A percentile compares a stretch with the other conserved stretches of the same genome.
Evolutionary conservation across 53 echinoderm and acorn worm genomes (phyloP).

Genomic region (Zoroaster sp.): DNA sequence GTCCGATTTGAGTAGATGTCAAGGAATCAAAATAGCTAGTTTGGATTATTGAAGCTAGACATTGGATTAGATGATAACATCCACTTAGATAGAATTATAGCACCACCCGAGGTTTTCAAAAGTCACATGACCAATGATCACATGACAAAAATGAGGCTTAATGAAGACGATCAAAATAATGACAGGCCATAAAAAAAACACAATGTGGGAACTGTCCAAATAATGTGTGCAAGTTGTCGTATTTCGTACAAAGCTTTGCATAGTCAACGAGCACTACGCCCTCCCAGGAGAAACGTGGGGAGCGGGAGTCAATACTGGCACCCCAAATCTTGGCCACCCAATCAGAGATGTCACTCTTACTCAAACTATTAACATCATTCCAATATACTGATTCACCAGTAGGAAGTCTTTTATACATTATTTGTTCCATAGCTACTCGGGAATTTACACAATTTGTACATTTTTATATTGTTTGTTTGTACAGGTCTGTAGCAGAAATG

Average conservation of each 20-base stretch:
- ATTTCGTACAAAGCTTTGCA: background rate
- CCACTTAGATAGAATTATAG: no score
- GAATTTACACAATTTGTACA: slow-evolving; percentile 59
- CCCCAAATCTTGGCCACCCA: background rate
- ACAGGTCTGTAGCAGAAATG: slow-evolving; percentile 49
- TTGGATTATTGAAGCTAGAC: no score
- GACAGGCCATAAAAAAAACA: no score
- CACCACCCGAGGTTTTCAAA: background rate
- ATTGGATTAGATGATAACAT: no score
- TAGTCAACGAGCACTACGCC: background rate
- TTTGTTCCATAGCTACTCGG: slow-evolving; percentile 23
- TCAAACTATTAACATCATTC: slow-evolving; percentile 29
- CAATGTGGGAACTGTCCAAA: no score
- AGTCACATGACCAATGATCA: background rate
- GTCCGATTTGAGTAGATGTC: background rate
- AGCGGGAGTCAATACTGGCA: background rate
- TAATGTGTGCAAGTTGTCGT: no score
- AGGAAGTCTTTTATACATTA: slow-evolving; percentile 51
- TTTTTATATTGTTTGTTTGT: slow-evolving; percentile 38
- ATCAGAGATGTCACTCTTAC: background rate
- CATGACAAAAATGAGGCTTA: no score
- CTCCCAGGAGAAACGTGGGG: background rate
- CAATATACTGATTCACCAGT: slow-evolving; percentile 31
- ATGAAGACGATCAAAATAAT: no score
- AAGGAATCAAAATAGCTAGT: background rate